Evolutionary conservation across 2,888 invertebrate genomes (phyloP).

Genomic region (Epirrita christyi): DNA sequence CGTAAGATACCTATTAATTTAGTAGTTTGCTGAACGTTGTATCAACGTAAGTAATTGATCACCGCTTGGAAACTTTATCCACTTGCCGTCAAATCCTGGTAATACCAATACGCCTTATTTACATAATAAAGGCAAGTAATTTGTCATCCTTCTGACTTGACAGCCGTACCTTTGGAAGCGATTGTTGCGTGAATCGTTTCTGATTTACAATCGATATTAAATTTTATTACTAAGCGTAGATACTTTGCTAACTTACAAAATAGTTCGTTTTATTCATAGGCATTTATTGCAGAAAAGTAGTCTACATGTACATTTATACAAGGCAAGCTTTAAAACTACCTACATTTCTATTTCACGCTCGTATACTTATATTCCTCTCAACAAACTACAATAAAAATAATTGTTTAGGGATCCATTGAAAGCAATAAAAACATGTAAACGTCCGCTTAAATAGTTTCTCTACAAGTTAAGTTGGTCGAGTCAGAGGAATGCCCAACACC

Average conservation of each 20-base stretch:
- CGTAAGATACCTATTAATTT: slow-evolving; percentile 7
- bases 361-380: too few relatives aligned
- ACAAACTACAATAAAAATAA: not conserved
- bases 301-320: too few relatives aligned
- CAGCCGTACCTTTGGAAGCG: slow-evolving; percentile 18
- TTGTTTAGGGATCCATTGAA: not conserved
- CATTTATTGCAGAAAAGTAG: too few relatives aligned
- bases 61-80: slow-evolving; percentile 38
- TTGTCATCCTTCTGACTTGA: slow-evolving; percentile 34
- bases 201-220: slow-evolving; percentile 1
- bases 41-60: slow-evolving; percentile 41
- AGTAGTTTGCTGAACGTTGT: slow-evolving; percentile 29
- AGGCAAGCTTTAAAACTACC: too few relatives aligned
- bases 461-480: slow-evolving; percentile 8
- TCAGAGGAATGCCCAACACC: slow-evolving; percentile 27
- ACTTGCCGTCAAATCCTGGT: slow-evolving; percentile 31
- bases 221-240: too few relatives aligned
- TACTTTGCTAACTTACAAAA: too few relatives aligned
- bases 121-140: slow-evolving; percentile 37
- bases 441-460: slow-evolving; percentile 8
- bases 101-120: slow-evolving; percentile 38
- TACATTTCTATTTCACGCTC: too few relatives aligned
- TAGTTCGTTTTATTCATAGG: too few relatives aligned
- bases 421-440: not conserved
- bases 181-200: slow-evolving; percentile 7